Evolutionary conservation across 2,888 invertebrate species (phyloP).

Genomic region (Neoscelio sp.): DNA sequence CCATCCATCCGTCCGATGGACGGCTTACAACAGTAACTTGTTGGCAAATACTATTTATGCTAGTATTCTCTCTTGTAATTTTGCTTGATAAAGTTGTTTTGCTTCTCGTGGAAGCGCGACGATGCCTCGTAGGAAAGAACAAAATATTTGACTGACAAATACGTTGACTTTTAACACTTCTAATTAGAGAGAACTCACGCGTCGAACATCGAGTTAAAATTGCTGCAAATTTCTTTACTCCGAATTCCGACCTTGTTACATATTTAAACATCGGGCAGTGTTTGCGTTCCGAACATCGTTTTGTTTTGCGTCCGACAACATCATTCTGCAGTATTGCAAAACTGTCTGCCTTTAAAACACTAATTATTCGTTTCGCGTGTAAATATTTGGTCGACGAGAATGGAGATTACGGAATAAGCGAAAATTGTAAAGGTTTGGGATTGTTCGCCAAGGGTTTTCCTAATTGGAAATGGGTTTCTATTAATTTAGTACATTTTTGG

Average conservation of each 20-base stretch:
- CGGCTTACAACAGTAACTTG: slow-evolving; percentile 75
- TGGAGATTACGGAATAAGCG: too few species aligned
- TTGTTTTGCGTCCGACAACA: too few species aligned
- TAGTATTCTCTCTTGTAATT: slow-evolving; percentile 75
- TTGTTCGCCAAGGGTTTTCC: too few species aligned
- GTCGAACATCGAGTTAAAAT: slow-evolving; percentile 33
- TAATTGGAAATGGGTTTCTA: too few species aligned
- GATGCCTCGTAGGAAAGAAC: slow-evolving; percentile 25
- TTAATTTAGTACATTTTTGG: too few species aligned
- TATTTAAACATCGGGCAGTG: background rate
- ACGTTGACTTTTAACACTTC: slow-evolving; percentile 51
- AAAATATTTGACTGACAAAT: slow-evolving; percentile 50
- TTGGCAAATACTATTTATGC: slow-evolving; percentile 78
- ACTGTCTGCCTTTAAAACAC: too few species aligned
- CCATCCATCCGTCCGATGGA: slow-evolving; percentile 70
- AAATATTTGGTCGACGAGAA: too few species aligned
- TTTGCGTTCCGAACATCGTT: background rate
- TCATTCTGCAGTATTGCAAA: too few species aligned
- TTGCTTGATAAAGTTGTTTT: slow-evolving; percentile 69
- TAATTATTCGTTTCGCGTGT: slow-evolving; percentile 9
- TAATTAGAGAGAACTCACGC: slow-evolving; percentile 36
- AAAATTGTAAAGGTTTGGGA: too few species aligned
- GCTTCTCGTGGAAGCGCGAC: slow-evolving; percentile 16
- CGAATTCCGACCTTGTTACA: background rate
- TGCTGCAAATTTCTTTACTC: slow-evolving; percentile 27